Evolutionary conservation across 2,113 vertebrate species (phyloP), one percentile per base, ranked within the genome.

Genomic region (Corythaixoides concolor): DNA sequence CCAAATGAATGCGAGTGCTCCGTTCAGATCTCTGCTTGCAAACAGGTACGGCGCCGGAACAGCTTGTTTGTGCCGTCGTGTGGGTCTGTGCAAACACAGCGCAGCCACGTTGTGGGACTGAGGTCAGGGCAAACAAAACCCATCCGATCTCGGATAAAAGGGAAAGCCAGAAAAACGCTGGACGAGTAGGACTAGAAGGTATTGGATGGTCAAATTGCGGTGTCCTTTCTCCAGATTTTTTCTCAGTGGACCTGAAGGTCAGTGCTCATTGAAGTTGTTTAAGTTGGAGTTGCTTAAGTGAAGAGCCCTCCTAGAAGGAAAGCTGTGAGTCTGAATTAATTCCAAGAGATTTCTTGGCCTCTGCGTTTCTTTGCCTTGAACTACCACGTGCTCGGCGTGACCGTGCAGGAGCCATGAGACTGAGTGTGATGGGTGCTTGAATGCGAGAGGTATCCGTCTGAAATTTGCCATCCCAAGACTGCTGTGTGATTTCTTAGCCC

Each of bases 1-100:
- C 90, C 86, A 27, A 43, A 35, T 96, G 96, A 97, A 93, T 93
- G 95, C 14, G 60, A 85, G 81, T 35, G 22, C 80, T 85, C 75
- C 73, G 79, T 96, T 95, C 83, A 69, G 73, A 88, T 56, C 83
- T 53, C 47, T 86, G 91, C 93, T 94, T 96, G 95, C 96, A 94
- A 91, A 95, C 91, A 94, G 91, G 80, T 95, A 91, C 2, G 2
- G 56, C 0, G 3, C 39, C 1, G 7, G 26, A 93, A 78, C 84
- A 79, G 55, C 84, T 93, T 74, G 60, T 63, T 82, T 91, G 32
- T 43, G 69, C 33, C 16, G 73, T 45, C 62, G 53, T 75, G 82
- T 52, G 83, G 43, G 73, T 60, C 68, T 85, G 32, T 77, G 87
- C 67, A 85, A 86, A 92, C 87, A 85, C 15, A 19, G 45, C 1